Evolutionary conservation across 2,888 invertebrate genomes (phyloP).

Genomic region (Rhabditoides inermis): DNA sequence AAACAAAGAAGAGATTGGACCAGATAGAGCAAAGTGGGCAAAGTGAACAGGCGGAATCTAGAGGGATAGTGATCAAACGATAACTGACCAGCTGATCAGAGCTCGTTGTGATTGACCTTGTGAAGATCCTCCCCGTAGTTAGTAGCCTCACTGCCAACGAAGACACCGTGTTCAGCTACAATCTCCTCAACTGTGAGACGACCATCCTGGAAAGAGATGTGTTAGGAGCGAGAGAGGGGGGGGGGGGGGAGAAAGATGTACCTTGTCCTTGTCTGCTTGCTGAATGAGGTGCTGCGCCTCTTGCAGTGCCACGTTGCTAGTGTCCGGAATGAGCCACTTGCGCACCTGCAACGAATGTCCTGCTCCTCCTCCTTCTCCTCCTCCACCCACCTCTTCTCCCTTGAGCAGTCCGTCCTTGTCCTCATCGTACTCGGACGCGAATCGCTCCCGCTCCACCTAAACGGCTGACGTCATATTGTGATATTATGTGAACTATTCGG

Average conservation of each 20-base stretch:
- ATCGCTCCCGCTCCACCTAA: conserved; percentile 55
- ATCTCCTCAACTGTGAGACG: conserved; percentile 73
- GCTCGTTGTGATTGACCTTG: conserved; percentile 62
- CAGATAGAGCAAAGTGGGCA: too few relatives aligned
- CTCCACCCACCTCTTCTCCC: conserved; percentile 70
- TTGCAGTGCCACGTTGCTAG: conserved; percentile 66
- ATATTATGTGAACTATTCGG: not conserved
- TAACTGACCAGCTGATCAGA: too few relatives aligned
- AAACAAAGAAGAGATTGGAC: too few relatives aligned
- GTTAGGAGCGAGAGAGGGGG: too few relatives aligned
- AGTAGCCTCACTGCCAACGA: conserved; percentile 85
- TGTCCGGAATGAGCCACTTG: conserved; percentile 63
- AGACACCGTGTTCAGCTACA: conserved; percentile 72
- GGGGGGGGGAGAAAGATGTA: not conserved
- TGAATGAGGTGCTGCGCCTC: conserved; percentile 79
- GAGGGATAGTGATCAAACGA: too few relatives aligned
- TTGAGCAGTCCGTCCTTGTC: conserved; percentile 75
- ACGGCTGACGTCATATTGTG: not conserved
- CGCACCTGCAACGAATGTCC: too few relatives aligned
- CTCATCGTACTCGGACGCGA: conserved; percentile 75
- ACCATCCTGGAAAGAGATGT: conserved; percentile 60
- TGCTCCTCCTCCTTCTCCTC: too few relatives aligned
- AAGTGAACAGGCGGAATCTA: too few relatives aligned
- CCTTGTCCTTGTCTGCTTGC: conserved; percentile 48
- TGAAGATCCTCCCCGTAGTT: conserved; percentile 77